phyloP scores from a whole-genome alignment of 2,888 invertebrate genomes.

The Chymomyza amoena region DNA sequence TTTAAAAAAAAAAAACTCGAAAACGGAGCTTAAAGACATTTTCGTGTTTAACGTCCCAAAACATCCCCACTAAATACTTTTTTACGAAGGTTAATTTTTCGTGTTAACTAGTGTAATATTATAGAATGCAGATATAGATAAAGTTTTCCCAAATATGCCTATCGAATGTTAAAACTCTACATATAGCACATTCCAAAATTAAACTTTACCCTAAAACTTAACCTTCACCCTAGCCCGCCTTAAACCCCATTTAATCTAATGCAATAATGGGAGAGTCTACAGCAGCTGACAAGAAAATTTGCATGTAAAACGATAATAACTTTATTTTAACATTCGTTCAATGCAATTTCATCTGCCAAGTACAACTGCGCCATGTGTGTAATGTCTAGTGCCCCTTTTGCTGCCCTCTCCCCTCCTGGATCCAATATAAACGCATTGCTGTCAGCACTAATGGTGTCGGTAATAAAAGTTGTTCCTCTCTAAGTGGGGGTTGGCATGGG shows the following conservation, averaged over 20 bases:
- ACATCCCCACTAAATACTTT: too few species aligned
- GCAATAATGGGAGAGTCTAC: slow-evolving; percentile 30
- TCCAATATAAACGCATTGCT: background rate
- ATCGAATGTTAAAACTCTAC: too few species aligned
- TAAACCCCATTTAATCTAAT: background rate
- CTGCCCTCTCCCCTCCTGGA: background rate
- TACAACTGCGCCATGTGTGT: background rate
- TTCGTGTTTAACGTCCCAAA: too few species aligned
- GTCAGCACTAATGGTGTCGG: slow-evolving; percentile 15
- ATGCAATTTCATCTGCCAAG: slow-evolving; percentile 16
- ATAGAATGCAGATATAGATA: too few species aligned
- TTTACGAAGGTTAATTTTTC: too few species aligned
- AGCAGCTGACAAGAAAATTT: slow-evolving; percentile 25
- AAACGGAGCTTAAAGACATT: too few species aligned
- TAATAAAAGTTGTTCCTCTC: slow-evolving; percentile 13
- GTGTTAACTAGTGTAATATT: too few species aligned
- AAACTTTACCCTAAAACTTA: background rate
- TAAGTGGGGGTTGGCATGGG: background rate
- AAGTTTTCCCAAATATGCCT: too few species aligned
- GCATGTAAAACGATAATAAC: slow-evolving; percentile 30
- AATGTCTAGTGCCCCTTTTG: background rate
- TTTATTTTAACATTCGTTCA: slow-evolving; percentile 16
- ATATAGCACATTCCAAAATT: too few species aligned
- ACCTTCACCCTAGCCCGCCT: background rate
- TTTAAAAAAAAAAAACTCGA: too few species aligned